Evolutionary conservation across 2,113 vertebrate species (phyloP).

Genomic region (Eira barbara): DNA sequence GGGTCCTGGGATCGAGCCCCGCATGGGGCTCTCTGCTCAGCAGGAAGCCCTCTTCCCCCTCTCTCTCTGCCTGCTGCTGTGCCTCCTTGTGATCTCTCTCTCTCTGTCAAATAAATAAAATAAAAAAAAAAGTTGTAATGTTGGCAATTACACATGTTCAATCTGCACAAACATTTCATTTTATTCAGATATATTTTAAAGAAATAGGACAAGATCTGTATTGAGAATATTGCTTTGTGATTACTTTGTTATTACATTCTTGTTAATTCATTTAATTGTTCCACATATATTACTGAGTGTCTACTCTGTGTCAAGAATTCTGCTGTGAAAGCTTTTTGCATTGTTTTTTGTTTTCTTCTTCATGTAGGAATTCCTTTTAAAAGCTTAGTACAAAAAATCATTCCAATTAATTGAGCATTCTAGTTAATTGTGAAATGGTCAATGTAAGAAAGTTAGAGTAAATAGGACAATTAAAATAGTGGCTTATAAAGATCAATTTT

Average conservation of each 20-base stretch:
- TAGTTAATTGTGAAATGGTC: not conserved
- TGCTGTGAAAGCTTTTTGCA: not conserved
- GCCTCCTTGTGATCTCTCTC: no score
- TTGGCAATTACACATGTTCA: not conserved
- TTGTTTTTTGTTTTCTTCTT: not conserved
- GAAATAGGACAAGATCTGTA: not conserved
- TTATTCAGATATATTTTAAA: not conserved
- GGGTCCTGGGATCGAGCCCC: no score
- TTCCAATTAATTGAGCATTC: slow-evolving; percentile 19
- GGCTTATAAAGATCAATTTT: not conserved
- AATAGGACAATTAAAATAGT: not conserved
- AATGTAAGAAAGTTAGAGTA: not conserved
- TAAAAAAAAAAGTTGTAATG: not conserved
- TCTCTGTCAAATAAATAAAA: no score
- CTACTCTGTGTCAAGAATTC: not conserved
- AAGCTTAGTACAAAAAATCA: not conserved
- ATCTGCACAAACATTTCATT: not conserved
- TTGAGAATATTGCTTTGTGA: not conserved
- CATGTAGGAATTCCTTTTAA: not conserved
- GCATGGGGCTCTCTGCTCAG: no score
- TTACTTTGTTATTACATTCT: not conserved
- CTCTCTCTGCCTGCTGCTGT: no score
- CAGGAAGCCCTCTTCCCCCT: no score
- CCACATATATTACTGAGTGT: not conserved
- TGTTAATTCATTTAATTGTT: not conserved